Conservation (phyloP, 2,113 vertebrate genomes). For the Campylomormyrus tamandua region DNA sequence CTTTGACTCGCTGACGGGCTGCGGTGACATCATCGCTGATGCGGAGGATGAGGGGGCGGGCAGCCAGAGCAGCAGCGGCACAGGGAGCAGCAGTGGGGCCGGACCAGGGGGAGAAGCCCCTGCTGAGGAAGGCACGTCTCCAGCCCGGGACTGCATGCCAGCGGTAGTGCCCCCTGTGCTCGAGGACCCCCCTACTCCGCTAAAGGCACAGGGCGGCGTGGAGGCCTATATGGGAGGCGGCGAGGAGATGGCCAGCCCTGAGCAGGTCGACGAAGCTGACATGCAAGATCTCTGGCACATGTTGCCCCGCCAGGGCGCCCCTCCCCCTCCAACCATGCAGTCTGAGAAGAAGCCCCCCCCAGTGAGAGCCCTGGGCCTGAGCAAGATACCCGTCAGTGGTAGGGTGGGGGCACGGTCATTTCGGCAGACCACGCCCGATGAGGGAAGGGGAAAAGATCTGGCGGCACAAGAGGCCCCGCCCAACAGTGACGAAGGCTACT, state of each 20-base stretch:
- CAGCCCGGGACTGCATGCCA: background rate
- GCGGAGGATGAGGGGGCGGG: constrained; percentile 77
- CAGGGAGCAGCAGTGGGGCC: constrained; percentile 60
- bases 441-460: constrained; percentile 64
- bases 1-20: constrained; percentile 98
- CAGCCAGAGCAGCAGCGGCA: constrained; percentile 42
- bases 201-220: constrained; percentile 71
- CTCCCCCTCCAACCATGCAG: constrained; percentile 39
- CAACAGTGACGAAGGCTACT: constrained; percentile 85
- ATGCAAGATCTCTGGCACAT: constrained; percentile 95
- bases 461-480: constrained; percentile 55
- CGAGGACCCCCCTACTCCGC: constrained; percentile 48
- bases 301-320: constrained; percentile 73
- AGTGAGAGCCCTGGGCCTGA: constrained; percentile 56
- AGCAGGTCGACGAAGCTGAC: constrained; percentile 82
- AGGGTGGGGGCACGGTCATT: constrained; percentile 44
- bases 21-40: constrained; percentile 97
- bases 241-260: constrained; percentile 97
- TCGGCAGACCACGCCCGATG: constrained; percentile 62
- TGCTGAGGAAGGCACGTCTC: background rate
- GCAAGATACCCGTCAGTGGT: constrained; percentile 57
- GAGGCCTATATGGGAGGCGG: constrained; percentile 94
- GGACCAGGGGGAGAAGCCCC: constrained; percentile 18
- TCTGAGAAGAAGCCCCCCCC: constrained; percentile 48
- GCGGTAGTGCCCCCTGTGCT: constrained; percentile 17